Base-by-base conservation (phyloP, 1,140 invertebrate genomes). In the Ectropis grisescens region DNA sequence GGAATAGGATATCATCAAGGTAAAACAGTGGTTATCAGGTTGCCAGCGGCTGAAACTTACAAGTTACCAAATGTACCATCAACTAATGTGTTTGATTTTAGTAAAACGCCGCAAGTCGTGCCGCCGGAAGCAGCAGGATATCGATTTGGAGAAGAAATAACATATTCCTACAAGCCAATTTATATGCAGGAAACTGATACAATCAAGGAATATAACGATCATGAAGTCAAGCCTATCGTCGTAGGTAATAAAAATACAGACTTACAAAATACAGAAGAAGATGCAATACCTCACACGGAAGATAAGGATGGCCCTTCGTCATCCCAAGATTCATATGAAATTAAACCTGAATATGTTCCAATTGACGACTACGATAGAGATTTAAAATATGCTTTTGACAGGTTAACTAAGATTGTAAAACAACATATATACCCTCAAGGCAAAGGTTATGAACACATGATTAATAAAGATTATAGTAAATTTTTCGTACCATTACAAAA, bases 1-100 rank as follows among this genome's bases (percentile, higher is more conserved):
- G 75, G 75, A 10, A 64, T 81, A 29, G 75, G 72, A 57, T 81
- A 81, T 34, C 75, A 81, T 43, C 58, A 78, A 74, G 72, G 75
- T 75, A 81, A 74, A 71, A 62, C 65, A 31, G 69, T 81, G 48
- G 58, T 68, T 34, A 69, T 81, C 48, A 71, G 76, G 22, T 32
- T 44, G 35, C 70, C 75, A 12, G 48, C 47, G 22, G 47, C 58
- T 31, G 57, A 71, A 58, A 66, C 50, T 12, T 58, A 56, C 57
- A 41, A 60, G 38, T 51, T 69, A 36, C 39, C 39, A 23, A 47
- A 60, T 35, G 41, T 49, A 35, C 59, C 72, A 41, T 47, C 45
- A 56, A 49, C 51, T 76, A 54, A 58, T 49, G 32, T 57, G 29
- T 72, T 67, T 72, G 58, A 78, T 78, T 78, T 78, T 75, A 81